Evolutionary conservation across 2,888 invertebrate genomes (phyloP), one percentile per base, ranked within the genome.

Genomic region (Conops quadrifasciatus): DNA sequence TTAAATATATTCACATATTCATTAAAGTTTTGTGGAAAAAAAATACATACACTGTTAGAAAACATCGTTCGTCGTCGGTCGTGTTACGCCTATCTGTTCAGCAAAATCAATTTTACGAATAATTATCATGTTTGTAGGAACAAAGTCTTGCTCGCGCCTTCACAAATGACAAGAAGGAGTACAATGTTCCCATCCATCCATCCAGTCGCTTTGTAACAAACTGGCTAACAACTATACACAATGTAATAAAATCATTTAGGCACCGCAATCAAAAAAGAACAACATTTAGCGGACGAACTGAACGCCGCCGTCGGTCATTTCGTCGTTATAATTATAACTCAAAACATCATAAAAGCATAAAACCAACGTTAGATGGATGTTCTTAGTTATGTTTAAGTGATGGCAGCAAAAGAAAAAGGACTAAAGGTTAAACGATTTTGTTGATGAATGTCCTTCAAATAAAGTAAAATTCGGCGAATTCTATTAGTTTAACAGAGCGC

Each of bases 331-430:
- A 62, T 62, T 62, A 43, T 43, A 45, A 62, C 45, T 62, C 62
- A n/a, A 62, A 62, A 62, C 45, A 62, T 62, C 62, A 24, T 62
- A 62, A 62, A 62, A 36, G 11, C 36, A 30, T 62, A 58, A 58
- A 58, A 58, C 24, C 58, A 56, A 21, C 16, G 26, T 36, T 26
- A 21, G 5, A 56, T 15, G 53, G 53, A 53, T 11, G 53, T 9
- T 36, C 9, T 36, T 7, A 36, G 9, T 36, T 36, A 36, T 36
- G 36, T 9, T 36, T 36, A 58, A 2, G 13, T 58, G 7, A 19
- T n/a, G 49, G n/a, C 2, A 11, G n/a, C 3, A 19, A 19, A 49
- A 11, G 49, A 5, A 11, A 19, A 49, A 19, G 49, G 36, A 36
- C 36, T 36, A 36, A 36, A 36, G 36, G 36, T 36, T 9, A 36